Evolutionary conservation across 2,797 vertebrate genomes (phyloP), one percentile per base, ranked within the genome.

Genomic region (Rachycentron canadum): DNA sequence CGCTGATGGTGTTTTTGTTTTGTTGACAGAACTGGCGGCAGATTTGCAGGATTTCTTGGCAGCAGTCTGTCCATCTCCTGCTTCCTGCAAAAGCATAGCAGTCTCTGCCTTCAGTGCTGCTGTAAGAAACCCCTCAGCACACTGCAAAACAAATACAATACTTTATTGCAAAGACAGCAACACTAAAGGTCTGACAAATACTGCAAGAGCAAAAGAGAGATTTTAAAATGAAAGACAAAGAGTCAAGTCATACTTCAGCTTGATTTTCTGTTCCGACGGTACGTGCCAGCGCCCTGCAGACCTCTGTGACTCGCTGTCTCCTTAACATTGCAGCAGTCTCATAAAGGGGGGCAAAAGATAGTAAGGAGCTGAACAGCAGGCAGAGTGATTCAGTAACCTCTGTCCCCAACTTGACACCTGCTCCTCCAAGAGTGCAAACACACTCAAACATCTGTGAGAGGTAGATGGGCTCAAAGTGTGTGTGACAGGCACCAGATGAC

Each of bases 381-480:
- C 96, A 97, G 64, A 99, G 92, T 0, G 95, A 92, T 81, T 89
- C 86, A 30, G 94, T 96, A 26, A 98, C 87, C 83, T 96, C 95
- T 53, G 92, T 81, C 66, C 94, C 96, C 36, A 94, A 85, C 57
- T 94, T 89, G 57, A 70, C 80, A 1, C 80, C 76, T 17, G 94
- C 67, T 25, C 95, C 93, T 10, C 81, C 95, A 16, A 98, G 90
- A 0, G 80, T 58, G 60, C 94, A 95, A 64, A 99, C 94, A 17
- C 94, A 96, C 79, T 97, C 96, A 32, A 99, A 94, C 78, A 98
- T 79, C 95, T 96, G 95, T 43, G 95, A 96, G 77, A 99, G 94
- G 76, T 97, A 95, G 57, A 97, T 88, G 74, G 96, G 95, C 88
- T 98, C 96, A 82, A 99, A 95, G 47, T 62, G 69, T 0, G 86